Percentiles rank a stretch among this genome's conserved stretches.
Conservation (phyloP, 2,113 vertebrate species). For the Anseranas semipalmata region DNA sequence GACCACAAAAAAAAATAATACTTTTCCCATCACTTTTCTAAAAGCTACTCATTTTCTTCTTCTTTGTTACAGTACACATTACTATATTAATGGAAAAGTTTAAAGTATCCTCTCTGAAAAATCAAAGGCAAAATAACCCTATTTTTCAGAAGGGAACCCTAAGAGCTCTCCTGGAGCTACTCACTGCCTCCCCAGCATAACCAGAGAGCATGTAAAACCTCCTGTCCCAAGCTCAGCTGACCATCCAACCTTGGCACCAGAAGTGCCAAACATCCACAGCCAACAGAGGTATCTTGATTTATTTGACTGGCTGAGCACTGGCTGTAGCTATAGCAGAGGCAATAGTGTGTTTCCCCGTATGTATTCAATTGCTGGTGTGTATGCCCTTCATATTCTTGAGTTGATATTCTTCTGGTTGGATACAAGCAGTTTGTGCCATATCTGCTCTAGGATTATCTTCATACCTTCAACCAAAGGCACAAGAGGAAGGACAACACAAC, state of each 20-base stretch:
- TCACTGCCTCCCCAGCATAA: not conserved
- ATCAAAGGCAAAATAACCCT: not conserved
- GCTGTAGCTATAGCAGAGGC: not conserved
- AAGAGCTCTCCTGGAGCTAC: not conserved
- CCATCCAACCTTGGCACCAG: not conserved
- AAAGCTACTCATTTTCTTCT: not conserved
- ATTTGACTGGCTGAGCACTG: not conserved
- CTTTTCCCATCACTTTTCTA: not conserved
- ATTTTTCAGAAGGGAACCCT: not conserved
- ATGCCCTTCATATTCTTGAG: not conserved
- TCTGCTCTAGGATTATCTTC: not conserved
- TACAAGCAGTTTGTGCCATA: not conserved
- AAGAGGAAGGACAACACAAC: not conserved
- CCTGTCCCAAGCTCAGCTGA: not conserved
- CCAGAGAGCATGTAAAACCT: not conserved
- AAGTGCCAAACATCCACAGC: not conserved
- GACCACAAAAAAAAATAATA: not conserved
- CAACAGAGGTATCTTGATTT: not conserved
- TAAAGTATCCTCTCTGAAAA: not conserved
- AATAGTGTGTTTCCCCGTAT: not conserved
- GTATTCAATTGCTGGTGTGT: not conserved
- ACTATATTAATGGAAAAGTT: not conserved
- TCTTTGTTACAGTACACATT: not conserved
- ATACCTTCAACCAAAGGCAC: not conserved
- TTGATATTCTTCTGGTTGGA: not conserved